Evolutionary conservation across 2,888 invertebrate species (phyloP).

Genomic region (Ctena decussata): DNA sequence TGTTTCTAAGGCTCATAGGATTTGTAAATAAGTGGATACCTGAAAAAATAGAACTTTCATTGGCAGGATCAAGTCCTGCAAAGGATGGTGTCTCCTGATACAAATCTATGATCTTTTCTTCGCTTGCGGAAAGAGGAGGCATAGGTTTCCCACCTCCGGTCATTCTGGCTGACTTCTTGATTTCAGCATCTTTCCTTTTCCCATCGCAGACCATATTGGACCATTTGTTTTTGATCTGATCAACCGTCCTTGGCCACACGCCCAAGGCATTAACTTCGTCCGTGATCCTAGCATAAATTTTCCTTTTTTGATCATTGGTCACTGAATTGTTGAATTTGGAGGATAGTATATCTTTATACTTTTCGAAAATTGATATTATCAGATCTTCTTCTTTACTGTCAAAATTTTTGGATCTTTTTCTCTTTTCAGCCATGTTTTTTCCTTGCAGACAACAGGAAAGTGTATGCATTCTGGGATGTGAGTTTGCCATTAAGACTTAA

Average conservation of each 20-base stretch:
- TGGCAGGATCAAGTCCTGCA: neutral
- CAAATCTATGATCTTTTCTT: neutral
- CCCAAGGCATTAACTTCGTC: neutral
- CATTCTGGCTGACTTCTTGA: neutral
- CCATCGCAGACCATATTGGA: neutral
- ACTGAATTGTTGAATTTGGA: neutral
- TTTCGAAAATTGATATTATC: neutral
- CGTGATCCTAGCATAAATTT: neutral
- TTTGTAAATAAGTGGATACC: no score
- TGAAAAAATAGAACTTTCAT: neutral
- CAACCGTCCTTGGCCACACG: neutral
- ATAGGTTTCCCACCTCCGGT: neutral
- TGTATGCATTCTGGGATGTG: neutral
- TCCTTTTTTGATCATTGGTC: neutral
- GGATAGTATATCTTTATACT: neutral
- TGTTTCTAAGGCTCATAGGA: no score
- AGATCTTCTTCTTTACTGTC: neutral
- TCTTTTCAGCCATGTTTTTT: neutral
- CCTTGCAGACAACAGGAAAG: no score
- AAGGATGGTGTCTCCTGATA: neutral
- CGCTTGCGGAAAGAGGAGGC: neutral
- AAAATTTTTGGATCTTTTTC: neutral
- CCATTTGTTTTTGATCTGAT: neutral
- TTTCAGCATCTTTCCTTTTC: neutral
- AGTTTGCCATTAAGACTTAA: neutral